Conservation (phyloP, 2,797 vertebrate species). For the Pristis pectinata region DNA sequence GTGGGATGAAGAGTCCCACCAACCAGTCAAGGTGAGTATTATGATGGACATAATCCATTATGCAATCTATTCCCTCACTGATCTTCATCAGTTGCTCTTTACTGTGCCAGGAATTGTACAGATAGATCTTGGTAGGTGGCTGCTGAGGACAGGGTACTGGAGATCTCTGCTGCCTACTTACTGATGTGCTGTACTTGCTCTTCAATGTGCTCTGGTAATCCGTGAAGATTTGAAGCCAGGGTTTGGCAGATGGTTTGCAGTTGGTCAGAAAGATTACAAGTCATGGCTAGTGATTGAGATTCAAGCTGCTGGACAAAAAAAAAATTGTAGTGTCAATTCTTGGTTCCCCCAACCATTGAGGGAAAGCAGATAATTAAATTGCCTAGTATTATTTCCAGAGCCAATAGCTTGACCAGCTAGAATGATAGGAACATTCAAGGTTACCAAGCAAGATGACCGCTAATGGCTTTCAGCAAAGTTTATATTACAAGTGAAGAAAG, state of each 20-base stretch:
- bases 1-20: not conserved
- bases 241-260: not conserved
- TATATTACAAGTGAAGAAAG: too few relatives aligned
- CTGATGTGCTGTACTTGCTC: not conserved
- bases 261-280: not conserved
- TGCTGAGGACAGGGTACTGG: not conserved
- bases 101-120: not conserved
- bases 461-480: too few relatives aligned
- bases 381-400: too few relatives aligned
- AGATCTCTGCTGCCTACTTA: not conserved
- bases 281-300: not conserved
- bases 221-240: not conserved
- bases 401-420: too few relatives aligned
- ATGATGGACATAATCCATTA: constrained; percentile 10
- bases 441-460: too few relatives aligned
- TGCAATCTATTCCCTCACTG: not conserved
- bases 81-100: constrained; percentile 24
- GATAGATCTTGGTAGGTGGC: not conserved
- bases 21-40: not conserved
- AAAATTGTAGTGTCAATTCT: not conserved
- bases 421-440: too few relatives aligned
- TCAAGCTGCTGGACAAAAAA: not conserved
- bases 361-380: too few relatives aligned
- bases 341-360: too few relatives aligned
- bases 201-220: not conserved